Evolutionary conservation across 2,888 invertebrate species (phyloP).

Genomic region (Pilophorus perplexus): DNA sequence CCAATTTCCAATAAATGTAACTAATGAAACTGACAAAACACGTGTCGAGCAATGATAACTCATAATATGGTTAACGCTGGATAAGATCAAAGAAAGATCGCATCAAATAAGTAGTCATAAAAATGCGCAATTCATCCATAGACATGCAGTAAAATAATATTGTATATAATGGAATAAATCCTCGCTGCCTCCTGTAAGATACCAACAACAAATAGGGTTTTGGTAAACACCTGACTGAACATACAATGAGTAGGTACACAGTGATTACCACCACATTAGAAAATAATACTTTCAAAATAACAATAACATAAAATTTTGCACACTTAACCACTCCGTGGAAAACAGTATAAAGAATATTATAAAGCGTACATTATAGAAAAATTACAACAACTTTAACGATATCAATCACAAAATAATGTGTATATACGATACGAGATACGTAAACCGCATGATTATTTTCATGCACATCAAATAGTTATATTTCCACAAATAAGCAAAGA

Average conservation of each 20-base stretch:
- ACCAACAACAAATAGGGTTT: slow-evolving; percentile 16
- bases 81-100: too few species aligned
- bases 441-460: neutral
- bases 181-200: too few species aligned
- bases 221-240: slow-evolving; percentile 15
- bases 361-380: slow-evolving; percentile 33
- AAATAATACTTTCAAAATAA: slow-evolving; percentile 20
- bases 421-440: neutral
- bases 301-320: slow-evolving; percentile 18
- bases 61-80: too few species aligned
- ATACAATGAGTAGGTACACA: neutral
- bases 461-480: slow-evolving; percentile 18
- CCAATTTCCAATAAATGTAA: too few species aligned
- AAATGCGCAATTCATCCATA: too few species aligned
- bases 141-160: too few species aligned
- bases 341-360: slow-evolving; percentile 20
- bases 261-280: neutral
- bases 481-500: slow-evolving; percentile 1
- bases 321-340: neutral
- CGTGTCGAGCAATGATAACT: too few species aligned
- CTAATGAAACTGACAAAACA: too few species aligned
- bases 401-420: slow-evolving; percentile 30
- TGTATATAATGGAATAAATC: too few species aligned
- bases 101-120: too few species aligned
- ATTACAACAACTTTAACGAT: slow-evolving; percentile 28